These are phyloP conservation scores for Seriola rivoliana DNA, from an alignment of 2,113 vertebrate genomes.

Conservation along the genomic window DNA sequence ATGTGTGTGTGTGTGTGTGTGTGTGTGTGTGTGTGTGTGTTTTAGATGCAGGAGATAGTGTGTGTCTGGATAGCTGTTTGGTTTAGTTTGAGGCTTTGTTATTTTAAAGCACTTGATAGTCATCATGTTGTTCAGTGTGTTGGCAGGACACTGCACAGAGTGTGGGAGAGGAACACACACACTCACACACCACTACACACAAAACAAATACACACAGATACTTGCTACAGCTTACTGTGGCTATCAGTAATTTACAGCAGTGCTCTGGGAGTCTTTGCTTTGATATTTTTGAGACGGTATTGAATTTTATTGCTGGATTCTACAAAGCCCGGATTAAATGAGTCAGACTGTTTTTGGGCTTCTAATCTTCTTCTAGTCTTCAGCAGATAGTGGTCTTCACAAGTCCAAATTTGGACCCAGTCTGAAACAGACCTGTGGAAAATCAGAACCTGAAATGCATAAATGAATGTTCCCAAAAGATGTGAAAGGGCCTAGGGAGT, in stretches of 20 bases:
- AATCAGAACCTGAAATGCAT: not conserved
- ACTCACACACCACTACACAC: constrained; percentile 35
- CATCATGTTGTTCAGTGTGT: constrained; percentile 52
- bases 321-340: not conserved
- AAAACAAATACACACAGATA: constrained; percentile 35
- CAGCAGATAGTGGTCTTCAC: not conserved
- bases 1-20: constrained; percentile 38
- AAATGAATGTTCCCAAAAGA: too few relatives aligned
- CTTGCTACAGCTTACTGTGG: not conserved
- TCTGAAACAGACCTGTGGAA: not conserved
- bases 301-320: constrained; percentile 3
- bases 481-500: too few relatives aligned
- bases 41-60: constrained; percentile 73
- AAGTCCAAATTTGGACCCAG: constrained; percentile 1
- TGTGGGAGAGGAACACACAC: constrained; percentile 59
- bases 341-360: not conserved
- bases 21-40: constrained; percentile 28
- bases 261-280: constrained; percentile 8
- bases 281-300: not conserved
- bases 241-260: constrained; percentile 30
- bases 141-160: constrained; percentile 19
- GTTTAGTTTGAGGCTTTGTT: constrained; percentile 71
- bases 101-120: constrained; percentile 71
- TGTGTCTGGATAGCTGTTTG: constrained; percentile 71
- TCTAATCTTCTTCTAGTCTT: not conserved